Evolutionary conservation across 2,113 vertebrate genomes (phyloP), one percentile per base, ranked within the genome.

Genomic region (Rhineura floridana): DNA sequence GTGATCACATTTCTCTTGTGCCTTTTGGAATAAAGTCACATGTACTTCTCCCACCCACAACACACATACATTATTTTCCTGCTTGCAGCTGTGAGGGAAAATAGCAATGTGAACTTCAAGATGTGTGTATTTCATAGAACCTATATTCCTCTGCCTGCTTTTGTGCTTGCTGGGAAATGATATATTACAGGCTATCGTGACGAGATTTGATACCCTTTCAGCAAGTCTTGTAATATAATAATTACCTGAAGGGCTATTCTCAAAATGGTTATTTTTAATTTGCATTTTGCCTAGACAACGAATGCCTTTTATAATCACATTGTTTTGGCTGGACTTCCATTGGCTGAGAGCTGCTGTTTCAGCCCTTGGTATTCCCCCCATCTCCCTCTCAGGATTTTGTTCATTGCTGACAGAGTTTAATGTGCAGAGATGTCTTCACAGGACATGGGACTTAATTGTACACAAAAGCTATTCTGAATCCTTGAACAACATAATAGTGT

Each of bases 1-100:
- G 86, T 87, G 48, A 82, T 46, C 39, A 25, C 69, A 48, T 69
- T 86, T 36, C n/a, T 50, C 63, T 79, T 65, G 15, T 86, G 44
- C 46, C 48, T 39, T 39, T 86, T 52, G 63, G 62, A 67, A 76
- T 17, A 39, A 9, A 67, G n/a, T 78, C 23, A 28, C 6, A 10
- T 48, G 55, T 36, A 39, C 39, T 28, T 62, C 21, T 4, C 30
- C n/a, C 55, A 62, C 30, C 28, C 36, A 5, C 83, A 73, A 39
- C 81, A 69, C 11, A 80, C 33, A 80, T 6, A 39, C n/a, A 81
- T 28, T 28, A 39, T 55, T 84, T 77, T 39, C 52, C 30, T 63
- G 36, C 72, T 44, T 46, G 70, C 15, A 63, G n/a, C 30, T 72
- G 36, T 69, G 50, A 72, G 59, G 36, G 69, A 62, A 59, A 87